Conservation (phyloP, 2,113 vertebrate genomes). For the Cyphomyrus plagiostoma region DNA sequence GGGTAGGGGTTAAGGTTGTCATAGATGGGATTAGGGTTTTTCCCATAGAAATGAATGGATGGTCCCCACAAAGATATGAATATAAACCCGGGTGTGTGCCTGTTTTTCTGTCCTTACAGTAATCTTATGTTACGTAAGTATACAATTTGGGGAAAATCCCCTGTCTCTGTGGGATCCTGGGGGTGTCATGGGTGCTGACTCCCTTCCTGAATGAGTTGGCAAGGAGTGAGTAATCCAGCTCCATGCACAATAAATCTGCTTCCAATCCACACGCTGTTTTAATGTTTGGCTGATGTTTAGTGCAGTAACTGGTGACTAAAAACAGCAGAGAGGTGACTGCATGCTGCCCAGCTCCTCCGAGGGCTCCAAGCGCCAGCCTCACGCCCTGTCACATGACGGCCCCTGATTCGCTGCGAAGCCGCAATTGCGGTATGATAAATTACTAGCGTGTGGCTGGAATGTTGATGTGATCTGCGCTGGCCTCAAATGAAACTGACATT, state of each 20-base stretch:
- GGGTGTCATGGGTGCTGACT: not conserved
- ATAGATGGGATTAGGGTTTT: not conserved
- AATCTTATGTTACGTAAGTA: not conserved
- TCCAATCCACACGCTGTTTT: not conserved
- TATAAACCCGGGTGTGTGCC: not conserved
- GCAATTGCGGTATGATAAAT: not conserved
- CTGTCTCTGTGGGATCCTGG: not conserved
- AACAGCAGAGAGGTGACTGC: not conserved
- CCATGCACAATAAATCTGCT: not conserved
- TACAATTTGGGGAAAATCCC: not conserved
- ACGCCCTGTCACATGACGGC: not conserved
- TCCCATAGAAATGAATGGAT: not conserved
- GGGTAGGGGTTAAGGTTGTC: not conserved
- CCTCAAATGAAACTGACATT: not conserved
- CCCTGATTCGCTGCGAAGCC: not conserved
- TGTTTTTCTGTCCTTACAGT: not conserved
- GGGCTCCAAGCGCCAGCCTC: not conserved
- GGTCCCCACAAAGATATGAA: not conserved
- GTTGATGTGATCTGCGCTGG: not conserved
- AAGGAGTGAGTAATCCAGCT: not conserved
- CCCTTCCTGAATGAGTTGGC: not conserved
- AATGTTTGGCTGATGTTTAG: not conserved
- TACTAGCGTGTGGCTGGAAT: not conserved
- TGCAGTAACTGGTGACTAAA: not conserved
- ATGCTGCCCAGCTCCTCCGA: not conserved